phyloP scores from a whole-genome alignment of 2,797 vertebrate genomes.

The Enteromius paludinosus region DNA sequence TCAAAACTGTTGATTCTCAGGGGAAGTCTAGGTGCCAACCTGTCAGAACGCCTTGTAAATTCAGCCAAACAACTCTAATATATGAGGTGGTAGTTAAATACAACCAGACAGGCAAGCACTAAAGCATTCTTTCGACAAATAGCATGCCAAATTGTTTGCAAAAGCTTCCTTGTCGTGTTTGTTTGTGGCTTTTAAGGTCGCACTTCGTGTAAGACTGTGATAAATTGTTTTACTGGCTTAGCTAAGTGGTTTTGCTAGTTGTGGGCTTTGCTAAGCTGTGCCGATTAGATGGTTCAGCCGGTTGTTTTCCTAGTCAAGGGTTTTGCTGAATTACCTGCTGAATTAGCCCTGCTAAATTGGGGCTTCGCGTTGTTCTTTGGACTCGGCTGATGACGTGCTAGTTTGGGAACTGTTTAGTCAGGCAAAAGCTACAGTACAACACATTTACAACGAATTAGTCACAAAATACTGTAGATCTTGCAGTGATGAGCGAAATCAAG shows the following conservation, averaged over 20 bases:
- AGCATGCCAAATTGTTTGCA: conserved; percentile 6
- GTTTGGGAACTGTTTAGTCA: conserved; percentile 1
- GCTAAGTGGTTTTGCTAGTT: conserved; percentile 43
- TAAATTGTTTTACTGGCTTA: conserved; percentile 21
- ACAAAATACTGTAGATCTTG: background rate
- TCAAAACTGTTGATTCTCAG: conserved; percentile 43
- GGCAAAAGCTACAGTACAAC: background rate
- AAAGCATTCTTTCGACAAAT: conserved; percentile 25
- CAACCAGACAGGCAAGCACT: background rate
- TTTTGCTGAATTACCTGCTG: conserved; percentile 36
- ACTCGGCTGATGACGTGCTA: conserved; percentile 10
- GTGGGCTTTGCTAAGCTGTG: conserved; percentile 26
- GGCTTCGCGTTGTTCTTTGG: background rate
- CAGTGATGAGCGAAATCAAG: background rate
- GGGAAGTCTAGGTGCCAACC: conserved; percentile 37
- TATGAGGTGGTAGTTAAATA: conserved; percentile 45
- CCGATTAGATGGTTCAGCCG: conserved; percentile 24
- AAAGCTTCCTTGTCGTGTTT: conserved; percentile 33
- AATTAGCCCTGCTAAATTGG: conserved; percentile 15
- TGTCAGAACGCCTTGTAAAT: conserved; percentile 37
- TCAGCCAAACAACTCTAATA: conserved; percentile 48
- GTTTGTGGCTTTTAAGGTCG: conserved; percentile 43
- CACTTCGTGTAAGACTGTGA: background rate
- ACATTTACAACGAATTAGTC: background rate
- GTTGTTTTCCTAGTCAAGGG: conserved; percentile 39